phyloP scores from a whole-genome alignment of 2,888 invertebrate species.

The Pherbina coryleti region DNA sequence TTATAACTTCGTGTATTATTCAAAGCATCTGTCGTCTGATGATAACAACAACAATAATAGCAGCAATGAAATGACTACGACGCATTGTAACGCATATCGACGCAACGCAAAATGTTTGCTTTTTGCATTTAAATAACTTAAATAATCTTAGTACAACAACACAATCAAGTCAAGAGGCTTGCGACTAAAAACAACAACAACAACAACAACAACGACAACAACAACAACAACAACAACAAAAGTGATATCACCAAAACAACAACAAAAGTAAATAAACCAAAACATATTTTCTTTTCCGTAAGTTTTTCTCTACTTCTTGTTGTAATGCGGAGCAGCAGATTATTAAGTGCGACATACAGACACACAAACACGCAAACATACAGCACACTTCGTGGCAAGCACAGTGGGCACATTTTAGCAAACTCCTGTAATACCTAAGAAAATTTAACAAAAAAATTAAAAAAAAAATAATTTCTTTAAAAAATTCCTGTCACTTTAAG shows the following conservation, averaged over 20 bases:
- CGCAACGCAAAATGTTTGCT: constrained; percentile 10
- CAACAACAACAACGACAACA: not conserved
- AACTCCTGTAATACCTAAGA: not conserved
- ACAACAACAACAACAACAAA: not conserved
- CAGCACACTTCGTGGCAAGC: not conserved
- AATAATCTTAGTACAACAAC: constrained; percentile 3
- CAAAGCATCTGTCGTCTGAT: not conserved
- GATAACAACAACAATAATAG: constrained; percentile 3
- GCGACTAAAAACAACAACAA: not conserved
- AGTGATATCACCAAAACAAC: not conserved
- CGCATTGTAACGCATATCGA: not conserved
- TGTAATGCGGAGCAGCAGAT: not conserved
- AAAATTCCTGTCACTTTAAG: not conserved
- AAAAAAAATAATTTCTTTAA: not conserved
- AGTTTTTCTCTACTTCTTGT: not conserved
- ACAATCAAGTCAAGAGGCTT: not conserved
- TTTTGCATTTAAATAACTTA: constrained; percentile 17
- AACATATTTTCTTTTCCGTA: constrained; percentile 6
- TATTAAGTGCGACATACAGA: not conserved
- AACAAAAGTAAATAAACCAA: constrained; percentile 8
- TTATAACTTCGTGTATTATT: not conserved
- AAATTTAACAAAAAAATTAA: not conserved
- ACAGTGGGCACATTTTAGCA: not conserved
- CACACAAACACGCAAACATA: not conserved
- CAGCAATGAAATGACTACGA: not conserved